Conservation (phyloP, 2,888 invertebrate species). For the Acleris holmiana region DNA sequence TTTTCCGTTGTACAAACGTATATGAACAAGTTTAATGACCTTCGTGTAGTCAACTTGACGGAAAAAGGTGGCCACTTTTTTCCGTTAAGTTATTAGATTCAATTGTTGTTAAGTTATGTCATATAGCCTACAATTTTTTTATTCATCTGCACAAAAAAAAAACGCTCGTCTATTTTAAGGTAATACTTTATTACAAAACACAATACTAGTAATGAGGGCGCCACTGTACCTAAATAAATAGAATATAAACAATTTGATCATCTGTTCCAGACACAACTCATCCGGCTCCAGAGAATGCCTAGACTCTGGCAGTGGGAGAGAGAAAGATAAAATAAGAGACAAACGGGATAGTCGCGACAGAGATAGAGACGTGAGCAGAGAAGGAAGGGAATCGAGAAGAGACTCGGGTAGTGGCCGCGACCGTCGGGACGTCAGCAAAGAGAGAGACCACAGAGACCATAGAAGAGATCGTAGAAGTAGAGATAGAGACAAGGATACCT, state of each 20-base stretch:
- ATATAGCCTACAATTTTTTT: no score
- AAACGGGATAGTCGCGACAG: conserved; percentile 70
- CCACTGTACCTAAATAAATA: no score
- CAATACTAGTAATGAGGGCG: no score
- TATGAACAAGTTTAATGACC: no score
- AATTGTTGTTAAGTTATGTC: no score
- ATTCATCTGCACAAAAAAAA: no score
- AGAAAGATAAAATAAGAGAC: conserved; percentile 73
- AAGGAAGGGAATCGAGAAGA: conserved; percentile 63
- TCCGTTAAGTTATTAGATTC: no score
- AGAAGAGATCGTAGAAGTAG: conserved; percentile 65
- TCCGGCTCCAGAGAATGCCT: conserved; percentile 78
- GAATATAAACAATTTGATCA: background rate
- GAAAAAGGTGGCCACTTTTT: no score
- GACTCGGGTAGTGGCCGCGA: conserved; percentile 78
- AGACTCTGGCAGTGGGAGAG: conserved; percentile 80
- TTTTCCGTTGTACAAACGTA: no score
- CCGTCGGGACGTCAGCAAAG: conserved; percentile 69
- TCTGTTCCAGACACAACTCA: conserved; percentile 68
- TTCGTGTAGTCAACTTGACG: no score
- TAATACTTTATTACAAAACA: no score
- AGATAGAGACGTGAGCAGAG: conserved; percentile 70
- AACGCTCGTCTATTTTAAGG: no score
- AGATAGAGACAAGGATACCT: conserved; percentile 69
- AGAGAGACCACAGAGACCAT: conserved; percentile 57